Evolutionary conservation across 2,113 vertebrate genomes (phyloP).

Genomic region (Caranx melampygus): DNA sequence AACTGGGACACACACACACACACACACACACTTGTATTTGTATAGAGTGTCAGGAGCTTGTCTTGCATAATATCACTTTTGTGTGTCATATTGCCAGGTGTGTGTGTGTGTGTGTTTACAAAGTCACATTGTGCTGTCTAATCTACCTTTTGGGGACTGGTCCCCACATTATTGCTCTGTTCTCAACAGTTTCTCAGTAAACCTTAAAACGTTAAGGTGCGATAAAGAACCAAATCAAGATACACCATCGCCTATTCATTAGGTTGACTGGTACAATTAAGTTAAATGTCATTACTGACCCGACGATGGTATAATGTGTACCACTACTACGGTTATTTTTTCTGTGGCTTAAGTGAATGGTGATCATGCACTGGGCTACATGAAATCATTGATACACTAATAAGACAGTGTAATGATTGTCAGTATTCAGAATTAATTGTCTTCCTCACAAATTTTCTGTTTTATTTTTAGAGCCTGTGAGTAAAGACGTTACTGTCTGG

Average conservation of each 20-base stretch:
- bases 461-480: constrained; percentile 47
- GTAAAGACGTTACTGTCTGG: constrained; percentile 36
- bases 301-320: too few species aligned
- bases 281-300: too few species aligned
- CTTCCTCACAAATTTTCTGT: constrained; percentile 17
- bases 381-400: neutral
- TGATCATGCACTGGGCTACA: neutral
- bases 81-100: constrained; percentile 1
- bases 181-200: too few species aligned
- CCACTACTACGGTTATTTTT: neutral
- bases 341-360: neutral
- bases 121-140: neutral
- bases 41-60: neutral
- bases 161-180: neutral
- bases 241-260: neutral
- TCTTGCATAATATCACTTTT: neutral
- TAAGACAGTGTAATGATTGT: constrained; percentile 4
- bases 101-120: neutral
- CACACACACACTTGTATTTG: constrained; percentile 21
- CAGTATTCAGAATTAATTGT: constrained; percentile 10
- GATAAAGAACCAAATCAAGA: neutral
- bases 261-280: neutral
- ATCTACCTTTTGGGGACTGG: neutral
- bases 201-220: too few species aligned
- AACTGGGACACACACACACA: constrained; percentile 53